These are phyloP conservation scores for Phrynosoma blainvillii DNA, from an alignment of 2,113 vertebrate species.

Conservation along the genomic window DNA sequence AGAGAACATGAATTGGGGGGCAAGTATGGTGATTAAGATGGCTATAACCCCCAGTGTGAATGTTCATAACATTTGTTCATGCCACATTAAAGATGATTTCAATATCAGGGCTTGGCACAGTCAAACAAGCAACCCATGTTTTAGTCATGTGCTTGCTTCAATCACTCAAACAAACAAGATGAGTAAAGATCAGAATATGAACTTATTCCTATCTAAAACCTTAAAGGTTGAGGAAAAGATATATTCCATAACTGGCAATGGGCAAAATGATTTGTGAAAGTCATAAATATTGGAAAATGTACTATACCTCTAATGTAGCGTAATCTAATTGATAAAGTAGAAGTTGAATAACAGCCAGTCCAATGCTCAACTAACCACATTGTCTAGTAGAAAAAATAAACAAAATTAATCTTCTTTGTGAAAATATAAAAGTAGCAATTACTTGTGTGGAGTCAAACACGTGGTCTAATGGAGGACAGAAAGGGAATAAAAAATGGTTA, in stretches of 20 bases:
- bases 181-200: background rate
- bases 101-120: background rate
- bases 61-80: background rate
- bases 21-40: background rate
- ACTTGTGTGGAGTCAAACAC: too few species aligned
- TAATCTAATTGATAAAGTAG: too few species aligned
- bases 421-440: too few species aligned
- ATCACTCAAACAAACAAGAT: background rate
- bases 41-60: background rate
- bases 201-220: background rate
- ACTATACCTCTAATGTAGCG: too few species aligned
- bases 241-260: background rate
- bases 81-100: background rate
- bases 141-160: background rate
- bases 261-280: background rate
- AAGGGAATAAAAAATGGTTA: too few species aligned
- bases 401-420: too few species aligned
- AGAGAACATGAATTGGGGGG: too few species aligned
- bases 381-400: too few species aligned
- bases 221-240: background rate
- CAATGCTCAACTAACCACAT: too few species aligned
- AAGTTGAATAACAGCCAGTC: too few species aligned
- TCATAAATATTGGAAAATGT: background rate
- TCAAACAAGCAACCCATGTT: background rate
- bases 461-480: too few species aligned